Conservation (phyloP, 2,113 vertebrate genomes). For the Vireo altiloquus region DNA sequence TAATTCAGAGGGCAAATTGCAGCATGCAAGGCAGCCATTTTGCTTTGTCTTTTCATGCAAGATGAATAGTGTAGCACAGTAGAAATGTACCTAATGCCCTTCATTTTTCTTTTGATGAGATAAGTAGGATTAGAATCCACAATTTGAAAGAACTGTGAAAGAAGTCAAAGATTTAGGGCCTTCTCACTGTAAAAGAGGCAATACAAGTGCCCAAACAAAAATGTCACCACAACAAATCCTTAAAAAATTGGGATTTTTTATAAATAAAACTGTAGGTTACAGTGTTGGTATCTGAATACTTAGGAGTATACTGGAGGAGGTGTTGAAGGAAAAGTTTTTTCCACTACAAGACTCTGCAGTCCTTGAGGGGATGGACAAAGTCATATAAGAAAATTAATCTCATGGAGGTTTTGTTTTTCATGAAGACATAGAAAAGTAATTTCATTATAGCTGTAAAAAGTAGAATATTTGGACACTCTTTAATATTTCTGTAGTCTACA, state of each 20-base stretch:
- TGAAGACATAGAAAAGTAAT: not conserved
- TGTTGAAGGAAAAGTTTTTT: not conserved
- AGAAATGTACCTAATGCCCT: slow-evolving; percentile 18
- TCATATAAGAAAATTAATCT: not conserved
- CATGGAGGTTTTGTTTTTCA: not conserved
- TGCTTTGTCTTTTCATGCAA: slow-evolving; percentile 31
- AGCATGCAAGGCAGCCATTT: slow-evolving; percentile 37
- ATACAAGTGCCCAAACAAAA: not conserved
- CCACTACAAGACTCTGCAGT: not conserved
- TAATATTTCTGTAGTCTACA: not conserved
- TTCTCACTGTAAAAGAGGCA: not conserved
- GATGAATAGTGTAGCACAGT: not conserved
- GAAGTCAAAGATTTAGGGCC: not conserved
- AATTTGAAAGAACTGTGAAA: not conserved
- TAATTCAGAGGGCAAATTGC: slow-evolving; percentile 32
- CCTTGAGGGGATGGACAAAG: not conserved
- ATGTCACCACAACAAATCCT: not conserved
- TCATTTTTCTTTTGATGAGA: slow-evolving; percentile 31
- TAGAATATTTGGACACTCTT: not conserved
- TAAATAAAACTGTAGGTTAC: not conserved
- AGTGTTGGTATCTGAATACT: not conserved
- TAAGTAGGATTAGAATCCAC: not conserved
- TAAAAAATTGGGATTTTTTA: not conserved
- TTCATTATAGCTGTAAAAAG: not conserved
- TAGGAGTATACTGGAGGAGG: not conserved